These are phyloP conservation scores for Telenomus remus DNA, from an alignment of 1,140 invertebrate genomes.

Conservation along the genomic window DNA sequence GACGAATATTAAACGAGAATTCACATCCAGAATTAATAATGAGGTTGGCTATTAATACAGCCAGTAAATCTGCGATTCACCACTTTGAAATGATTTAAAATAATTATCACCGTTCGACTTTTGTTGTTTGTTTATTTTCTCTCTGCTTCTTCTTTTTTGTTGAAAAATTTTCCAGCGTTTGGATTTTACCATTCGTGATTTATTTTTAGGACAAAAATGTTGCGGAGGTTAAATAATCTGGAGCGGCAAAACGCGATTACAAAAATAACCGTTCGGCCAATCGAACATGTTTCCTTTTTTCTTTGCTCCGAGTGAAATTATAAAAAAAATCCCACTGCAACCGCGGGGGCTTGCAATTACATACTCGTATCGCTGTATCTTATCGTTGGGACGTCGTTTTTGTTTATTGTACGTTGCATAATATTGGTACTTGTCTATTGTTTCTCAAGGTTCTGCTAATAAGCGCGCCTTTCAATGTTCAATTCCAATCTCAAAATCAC, in stretches of 20 bases:
- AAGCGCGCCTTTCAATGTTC: neutral
- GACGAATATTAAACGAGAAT: constrained; percentile 24
- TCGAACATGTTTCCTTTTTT: too few relatives aligned
- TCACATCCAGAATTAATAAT: constrained; percentile 34
- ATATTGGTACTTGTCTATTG: constrained; percentile 20
- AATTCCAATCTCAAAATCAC: neutral
- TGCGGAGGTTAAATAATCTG: too few relatives aligned
- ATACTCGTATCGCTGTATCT: constrained; percentile 10
- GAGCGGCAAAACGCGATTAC: too few relatives aligned
- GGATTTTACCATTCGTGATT: too few relatives aligned
- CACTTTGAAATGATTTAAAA: neutral
- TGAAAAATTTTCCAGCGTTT: too few relatives aligned
- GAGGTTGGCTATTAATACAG: constrained; percentile 7
- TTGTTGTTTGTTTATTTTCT: too few relatives aligned
- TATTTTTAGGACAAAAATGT: too few relatives aligned
- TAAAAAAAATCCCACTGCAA: too few relatives aligned
- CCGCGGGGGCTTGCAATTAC: neutral
- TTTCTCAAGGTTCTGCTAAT: constrained; percentile 10
- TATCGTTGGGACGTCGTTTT: constrained; percentile 27
- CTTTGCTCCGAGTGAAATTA: neutral
- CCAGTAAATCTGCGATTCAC: neutral
- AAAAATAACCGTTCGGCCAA: constrained; percentile 3
- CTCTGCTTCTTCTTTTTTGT: too few relatives aligned
- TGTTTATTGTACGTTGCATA: constrained; percentile 23
- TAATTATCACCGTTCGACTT: too few relatives aligned